Evolutionary conservation across 2,797 vertebrate species (phyloP).

Genomic region (Coracias cyanogaster): DNA sequence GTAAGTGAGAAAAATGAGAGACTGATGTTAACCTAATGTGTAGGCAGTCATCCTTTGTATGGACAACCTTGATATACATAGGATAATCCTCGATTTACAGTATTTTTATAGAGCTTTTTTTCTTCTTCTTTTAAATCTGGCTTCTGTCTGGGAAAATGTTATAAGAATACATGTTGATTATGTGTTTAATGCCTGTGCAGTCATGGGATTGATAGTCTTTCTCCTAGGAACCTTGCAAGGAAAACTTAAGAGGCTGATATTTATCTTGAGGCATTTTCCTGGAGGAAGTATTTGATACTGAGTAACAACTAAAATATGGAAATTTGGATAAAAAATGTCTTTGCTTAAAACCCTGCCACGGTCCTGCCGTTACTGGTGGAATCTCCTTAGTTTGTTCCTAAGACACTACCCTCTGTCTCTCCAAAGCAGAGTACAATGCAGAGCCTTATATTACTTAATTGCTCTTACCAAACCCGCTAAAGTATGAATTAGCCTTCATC

Average conservation of each 20-base stretch:
- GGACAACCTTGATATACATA: background rate
- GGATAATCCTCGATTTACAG: background rate
- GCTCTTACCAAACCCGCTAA: background rate
- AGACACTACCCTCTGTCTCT: background rate
- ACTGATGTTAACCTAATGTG: background rate
- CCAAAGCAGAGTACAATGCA: background rate
- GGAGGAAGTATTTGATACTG: background rate
- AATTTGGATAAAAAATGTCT: background rate
- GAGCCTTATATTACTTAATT: background rate
- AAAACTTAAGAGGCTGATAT: background rate
- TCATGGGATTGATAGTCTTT: background rate
- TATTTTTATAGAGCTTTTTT: background rate
- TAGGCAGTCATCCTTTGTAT: background rate
- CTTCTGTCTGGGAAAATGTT: background rate
- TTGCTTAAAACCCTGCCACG: background rate
- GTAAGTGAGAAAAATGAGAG: background rate
- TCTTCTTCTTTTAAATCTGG: background rate
- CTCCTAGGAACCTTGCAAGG: background rate
- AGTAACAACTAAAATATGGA: background rate
- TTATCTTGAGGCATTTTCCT: background rate
- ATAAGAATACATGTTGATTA: background rate
- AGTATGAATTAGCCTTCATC: background rate
- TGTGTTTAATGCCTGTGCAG: background rate
- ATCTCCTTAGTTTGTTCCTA: background rate
- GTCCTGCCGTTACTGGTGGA: background rate